Evolutionary conservation across 2,113 vertebrate genomes (phyloP), one percentile per base, ranked within the genome.

Genomic region (Beaufortia kweichowensis): DNA sequence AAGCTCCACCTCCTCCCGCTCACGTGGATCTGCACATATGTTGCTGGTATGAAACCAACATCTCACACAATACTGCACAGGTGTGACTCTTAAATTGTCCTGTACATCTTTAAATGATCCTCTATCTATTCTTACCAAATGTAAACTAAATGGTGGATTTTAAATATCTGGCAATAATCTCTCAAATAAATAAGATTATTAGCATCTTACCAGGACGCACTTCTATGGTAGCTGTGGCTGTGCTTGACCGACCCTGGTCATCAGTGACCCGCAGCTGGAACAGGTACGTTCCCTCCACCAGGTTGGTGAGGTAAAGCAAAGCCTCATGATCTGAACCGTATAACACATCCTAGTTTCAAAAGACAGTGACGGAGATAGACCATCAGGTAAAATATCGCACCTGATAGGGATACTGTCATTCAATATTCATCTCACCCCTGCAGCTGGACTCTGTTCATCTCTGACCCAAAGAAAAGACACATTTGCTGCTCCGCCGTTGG

Each of bases 381-480:
- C 0, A 48, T 35, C 39, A 61, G 56, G 29, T 50, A 29, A 57
- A 50, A 69, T 4, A 64, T 1, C 61, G 4, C 72, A 14, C 24
- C 1, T 62, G 62, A 14, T 50, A 12, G 80, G 56, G 19, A 14
- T 35, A 24, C 15, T 5, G 11, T 8, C 12, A 6, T 12, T 2
- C 15, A 39, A 41, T 43, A 61, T 8, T 29, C 7, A 73, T 88
- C 93, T 88, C 82, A 95, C 96, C 87, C 96, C 95, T 2, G 95
- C 95, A 24, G 96, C 95, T 61, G 95, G 95, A 84, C 96, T 98
- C 86, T 95, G 94, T 53, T 87, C 86, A 66, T 95, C 95, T 33
- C 94, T 86, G 82, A 90, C 91, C 96, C 96, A 98, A 57, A 92
- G 78, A 87, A 90, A 96, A 0, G 89, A 93, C 21, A 94, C 86